These are phyloP conservation scores for Larimichthys crocea DNA, from an alignment of 2,113 vertebrate species.

Conservation along the genomic window DNA sequence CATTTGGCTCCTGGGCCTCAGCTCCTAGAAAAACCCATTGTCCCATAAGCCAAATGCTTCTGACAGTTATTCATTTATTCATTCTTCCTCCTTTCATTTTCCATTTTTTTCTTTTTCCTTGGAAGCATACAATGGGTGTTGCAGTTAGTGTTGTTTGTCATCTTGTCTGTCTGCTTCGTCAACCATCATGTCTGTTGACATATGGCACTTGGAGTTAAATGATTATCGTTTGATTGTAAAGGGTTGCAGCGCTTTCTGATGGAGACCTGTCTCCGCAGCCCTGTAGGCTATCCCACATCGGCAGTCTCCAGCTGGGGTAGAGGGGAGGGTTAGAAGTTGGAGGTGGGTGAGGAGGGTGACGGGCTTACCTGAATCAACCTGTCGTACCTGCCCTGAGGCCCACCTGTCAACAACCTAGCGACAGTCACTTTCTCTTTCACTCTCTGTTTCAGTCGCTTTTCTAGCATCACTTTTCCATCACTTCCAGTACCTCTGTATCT, in stretches of 20 bases:
- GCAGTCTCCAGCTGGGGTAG: constrained; percentile 70
- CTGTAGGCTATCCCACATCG: constrained; percentile 81
- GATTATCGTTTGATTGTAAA: constrained; percentile 78
- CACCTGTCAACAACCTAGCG: constrained; percentile 78
- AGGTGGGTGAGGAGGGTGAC: constrained; percentile 23
- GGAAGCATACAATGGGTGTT: constrained; percentile 30
- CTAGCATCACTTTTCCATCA: constrained; percentile 63
- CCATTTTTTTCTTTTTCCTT: constrained; percentile 38
- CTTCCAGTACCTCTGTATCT: constrained; percentile 60
- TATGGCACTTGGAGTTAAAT: constrained; percentile 69
- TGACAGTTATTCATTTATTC: constrained; percentile 78
- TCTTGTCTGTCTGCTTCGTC: constrained; percentile 62
- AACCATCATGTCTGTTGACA: constrained; percentile 72
- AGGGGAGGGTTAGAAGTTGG: constrained; percentile 38
- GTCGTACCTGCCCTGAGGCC: constrained; percentile 78
- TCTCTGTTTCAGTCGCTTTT: constrained; percentile 59
- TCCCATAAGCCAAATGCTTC: constrained; percentile 68
- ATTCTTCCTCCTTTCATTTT: constrained; percentile 42
- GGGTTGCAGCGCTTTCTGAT: constrained; percentile 67
- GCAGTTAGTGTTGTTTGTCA: constrained; percentile 64
- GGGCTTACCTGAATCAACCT: constrained; percentile 78
- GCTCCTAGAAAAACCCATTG: constrained; percentile 56
- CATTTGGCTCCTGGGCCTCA: constrained; percentile 41
- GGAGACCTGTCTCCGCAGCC: constrained; percentile 73
- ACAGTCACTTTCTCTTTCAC: constrained; percentile 75